A percentile compares a stretch with the other conserved stretches of the same genome.
phyloP scores from a whole-genome alignment of 2,113 vertebrate species.

The Camelus dromedarius region DNA sequence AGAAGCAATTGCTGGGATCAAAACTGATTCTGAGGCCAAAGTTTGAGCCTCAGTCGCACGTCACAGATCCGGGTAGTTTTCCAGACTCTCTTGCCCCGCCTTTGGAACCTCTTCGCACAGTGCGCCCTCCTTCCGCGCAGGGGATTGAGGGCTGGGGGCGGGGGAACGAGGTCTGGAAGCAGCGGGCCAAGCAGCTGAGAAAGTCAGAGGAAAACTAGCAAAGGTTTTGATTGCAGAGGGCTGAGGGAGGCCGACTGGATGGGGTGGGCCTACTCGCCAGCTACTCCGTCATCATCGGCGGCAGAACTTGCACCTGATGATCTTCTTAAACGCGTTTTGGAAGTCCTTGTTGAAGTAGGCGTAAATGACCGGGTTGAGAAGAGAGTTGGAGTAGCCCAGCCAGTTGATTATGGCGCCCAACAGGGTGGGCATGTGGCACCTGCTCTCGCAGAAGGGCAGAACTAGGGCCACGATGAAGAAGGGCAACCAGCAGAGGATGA shows the following conservation, averaged over 20 bases:
- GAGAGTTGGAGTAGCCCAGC: slow-evolving; percentile 98
- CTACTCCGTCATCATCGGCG: slow-evolving; percentile 86
- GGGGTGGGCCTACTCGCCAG: neutral
- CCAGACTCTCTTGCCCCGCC: accelerated
- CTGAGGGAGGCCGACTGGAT: neutral
- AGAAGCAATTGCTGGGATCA: neutral
- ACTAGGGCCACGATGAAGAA: slow-evolving; percentile 98
- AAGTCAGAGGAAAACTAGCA: neutral
- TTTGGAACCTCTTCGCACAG: neutral
- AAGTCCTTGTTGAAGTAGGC: slow-evolving; percentile 99
- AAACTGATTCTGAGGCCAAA: slow-evolving; percentile 18
- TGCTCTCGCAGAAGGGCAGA: slow-evolving; percentile 94
- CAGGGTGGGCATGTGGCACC: slow-evolving; percentile 95
- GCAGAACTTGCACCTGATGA: slow-evolving; percentile 97
- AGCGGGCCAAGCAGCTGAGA: neutral
- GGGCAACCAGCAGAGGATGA: slow-evolving; percentile 99
- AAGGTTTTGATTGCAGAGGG: neutral
- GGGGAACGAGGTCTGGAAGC: neutral
- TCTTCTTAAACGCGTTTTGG: slow-evolving; percentile 99
- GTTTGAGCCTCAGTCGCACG: neutral
- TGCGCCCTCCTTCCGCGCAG: neutral
- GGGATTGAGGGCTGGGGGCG: accelerated
- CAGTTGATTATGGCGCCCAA: slow-evolving; percentile 96
- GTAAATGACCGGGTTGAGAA: slow-evolving; percentile 98
- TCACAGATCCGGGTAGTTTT: neutral